Evolutionary conservation across 2,888 invertebrate genomes (phyloP).

Genomic region (Eristalis arbustorum): DNA sequence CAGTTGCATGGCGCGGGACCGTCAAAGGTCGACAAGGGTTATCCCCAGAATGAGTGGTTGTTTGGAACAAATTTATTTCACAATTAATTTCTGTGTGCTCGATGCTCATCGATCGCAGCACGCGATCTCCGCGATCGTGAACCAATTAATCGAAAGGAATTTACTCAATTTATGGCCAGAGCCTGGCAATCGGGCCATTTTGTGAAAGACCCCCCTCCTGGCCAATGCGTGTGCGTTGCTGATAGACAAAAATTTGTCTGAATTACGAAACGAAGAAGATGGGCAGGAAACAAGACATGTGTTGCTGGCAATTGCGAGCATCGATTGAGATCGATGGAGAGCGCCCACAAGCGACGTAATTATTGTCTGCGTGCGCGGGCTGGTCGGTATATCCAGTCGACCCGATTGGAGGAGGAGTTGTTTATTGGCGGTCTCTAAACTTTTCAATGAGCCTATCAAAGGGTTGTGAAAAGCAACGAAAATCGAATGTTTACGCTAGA

Average conservation of each 20-base stretch:
- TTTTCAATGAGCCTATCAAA: conserved; percentile 55
- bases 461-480: conserved; percentile 22
- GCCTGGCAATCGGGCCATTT: background rate
- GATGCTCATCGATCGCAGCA: conserved; percentile 6
- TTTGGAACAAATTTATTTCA: background rate
- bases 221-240: background rate
- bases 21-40: conserved; percentile 12
- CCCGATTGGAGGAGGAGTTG: conserved; percentile 12
- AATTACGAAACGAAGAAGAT: conserved; percentile 22
- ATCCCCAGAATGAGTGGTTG: background rate
- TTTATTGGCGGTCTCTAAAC: conserved; percentile 39
- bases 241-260: conserved; percentile 50
- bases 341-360: conserved; percentile 51
- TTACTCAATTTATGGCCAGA: conserved; percentile 31
- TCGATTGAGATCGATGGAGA: conserved; percentile 41
- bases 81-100: conserved; percentile 16
- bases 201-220: background rate
- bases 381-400: background rate
- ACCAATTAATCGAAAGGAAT: conserved; percentile 27
- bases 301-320: conserved; percentile 24
- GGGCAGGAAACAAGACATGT: conserved; percentile 30
- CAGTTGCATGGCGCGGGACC: background rate
- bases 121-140: conserved; percentile 41
- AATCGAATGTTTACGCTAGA: conserved; percentile 59
- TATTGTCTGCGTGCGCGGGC: background rate